These are phyloP conservation scores for Anhinga anhinga DNA, from an alignment of 2,113 vertebrate genomes.

Conservation along the genomic window DNA sequence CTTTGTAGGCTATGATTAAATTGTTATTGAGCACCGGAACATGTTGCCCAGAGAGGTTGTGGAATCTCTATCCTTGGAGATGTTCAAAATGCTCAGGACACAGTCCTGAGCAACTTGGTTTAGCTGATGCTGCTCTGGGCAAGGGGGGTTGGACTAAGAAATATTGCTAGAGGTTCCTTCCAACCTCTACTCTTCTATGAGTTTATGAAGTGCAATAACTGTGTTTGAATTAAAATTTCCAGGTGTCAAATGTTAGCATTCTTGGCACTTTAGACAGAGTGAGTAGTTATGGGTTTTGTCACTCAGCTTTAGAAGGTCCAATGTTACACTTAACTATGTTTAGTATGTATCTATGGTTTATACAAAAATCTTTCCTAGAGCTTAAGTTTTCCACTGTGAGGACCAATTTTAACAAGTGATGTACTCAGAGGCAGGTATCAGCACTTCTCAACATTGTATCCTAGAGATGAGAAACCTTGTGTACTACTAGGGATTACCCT, in stretches of 20 bases:
- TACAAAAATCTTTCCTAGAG: background rate
- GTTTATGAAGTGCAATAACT: background rate
- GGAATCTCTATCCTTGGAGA: background rate
- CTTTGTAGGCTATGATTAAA: conserved; percentile 3
- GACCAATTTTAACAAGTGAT: accelerated
- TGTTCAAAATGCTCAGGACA: background rate
- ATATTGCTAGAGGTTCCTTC: background rate
- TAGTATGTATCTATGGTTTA: background rate
- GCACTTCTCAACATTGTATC: background rate
- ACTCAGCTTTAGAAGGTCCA: background rate
- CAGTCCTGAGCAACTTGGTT: background rate
- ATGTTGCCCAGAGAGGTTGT: background rate
- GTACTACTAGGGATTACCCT: background rate
- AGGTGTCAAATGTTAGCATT: background rate
- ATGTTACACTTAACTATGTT: background rate
- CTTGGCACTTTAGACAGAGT: background rate
- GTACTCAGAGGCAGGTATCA: background rate
- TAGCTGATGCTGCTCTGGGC: background rate
- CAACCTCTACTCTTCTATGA: background rate
- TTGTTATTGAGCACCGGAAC: background rate
- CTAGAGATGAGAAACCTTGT: accelerated
- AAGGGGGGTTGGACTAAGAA: background rate
- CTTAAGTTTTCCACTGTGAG: background rate
- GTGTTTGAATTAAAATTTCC: background rate
- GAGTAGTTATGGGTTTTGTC: background rate